Base-by-base conservation (phyloP, 2,113 vertebrate genomes). In the Oncorhynchus kisutch region DNA sequence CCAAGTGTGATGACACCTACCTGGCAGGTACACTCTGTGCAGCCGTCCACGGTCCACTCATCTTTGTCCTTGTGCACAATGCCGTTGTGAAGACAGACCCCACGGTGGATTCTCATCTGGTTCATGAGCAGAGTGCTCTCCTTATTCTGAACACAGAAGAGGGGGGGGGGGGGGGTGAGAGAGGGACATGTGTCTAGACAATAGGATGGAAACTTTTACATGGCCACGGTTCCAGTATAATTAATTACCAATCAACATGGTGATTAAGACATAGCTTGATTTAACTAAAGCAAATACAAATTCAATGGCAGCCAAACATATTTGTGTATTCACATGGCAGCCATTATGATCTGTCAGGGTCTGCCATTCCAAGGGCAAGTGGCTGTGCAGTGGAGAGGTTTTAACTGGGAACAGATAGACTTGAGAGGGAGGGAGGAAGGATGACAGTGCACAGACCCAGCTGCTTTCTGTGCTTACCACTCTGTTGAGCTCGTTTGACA, bases 21-120 rank as follows among this genome's bases (percentile, higher is more conserved):
- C 96, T 99, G 96, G 84, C 98, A 99, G 80, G 95, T 98, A 85
- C 98, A 99, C 87, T 97, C 95, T 0, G 97, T 99, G 86, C 98
- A 99, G 89, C 93, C 94, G 25, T 99, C 97, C 69, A 99, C 95
- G 0, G 96, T 98, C 98, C 98, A 99, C 66, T 97, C 96, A 0
- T 95, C 95, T 3, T 92, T 93, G 72, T 99, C 95, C 64, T 92
- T 93, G 88, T 98, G 92, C 80, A 91, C 75, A 1, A 97, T 89
- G 14, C 96, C 95, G 0, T 99, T 98, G 89, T 99, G 95, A 74
- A 95, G 85, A 89, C 97, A 99, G 0, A 92, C 89, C 12, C 94
- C 93, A 0, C 86, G 92, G 67, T 90, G 92, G 70, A 91, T 89
- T 67, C 92, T 86, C 12, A 96, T 91, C 59, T 91, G 83, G 60